These are phyloP conservation scores for Xiphophorus couchianus DNA, from an alignment of 2,113 vertebrate genomes.

Conservation along the genomic window DNA sequence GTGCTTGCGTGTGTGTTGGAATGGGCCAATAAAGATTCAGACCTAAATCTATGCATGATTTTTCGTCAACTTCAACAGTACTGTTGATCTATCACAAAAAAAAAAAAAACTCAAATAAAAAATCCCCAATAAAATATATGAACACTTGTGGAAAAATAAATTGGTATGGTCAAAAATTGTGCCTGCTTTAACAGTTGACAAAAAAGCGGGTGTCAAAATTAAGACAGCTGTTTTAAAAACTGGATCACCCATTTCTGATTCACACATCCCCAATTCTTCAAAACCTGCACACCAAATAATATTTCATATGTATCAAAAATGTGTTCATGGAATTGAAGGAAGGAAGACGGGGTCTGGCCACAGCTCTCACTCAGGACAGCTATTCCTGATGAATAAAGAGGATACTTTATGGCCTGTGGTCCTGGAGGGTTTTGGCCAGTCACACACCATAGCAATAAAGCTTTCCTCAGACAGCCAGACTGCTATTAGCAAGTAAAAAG, in stretches of 20 bases:
- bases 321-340: conserved; percentile 28
- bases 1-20: too few species aligned
- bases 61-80: too few species aligned
- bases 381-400: conserved; percentile 55
- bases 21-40: too few species aligned
- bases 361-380: conserved; percentile 50
- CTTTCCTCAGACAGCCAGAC: conserved; percentile 43
- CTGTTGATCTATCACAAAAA: too few species aligned
- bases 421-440: conserved; percentile 34
- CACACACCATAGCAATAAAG: conserved; percentile 25
- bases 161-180: neutral
- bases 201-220: conserved; percentile 15
- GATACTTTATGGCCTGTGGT: conserved; percentile 50
- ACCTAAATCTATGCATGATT: too few species aligned
- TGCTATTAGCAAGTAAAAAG: conserved; percentile 40
- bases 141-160: too few species aligned
- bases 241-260: conserved; percentile 4
- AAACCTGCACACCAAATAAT: conserved; percentile 40
- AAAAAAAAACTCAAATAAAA: too few species aligned
- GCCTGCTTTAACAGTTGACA: neutral
- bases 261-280: conserved; percentile 20
- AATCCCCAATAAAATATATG: too few species aligned
- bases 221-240: conserved; percentile 1
- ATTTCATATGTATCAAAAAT: conserved; percentile 44
- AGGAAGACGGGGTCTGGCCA: conserved; percentile 31